Evolutionary conservation across 2,888 invertebrate species (phyloP), one percentile per base, ranked within the genome.

Genomic region (Acrocera orbiculus): DNA sequence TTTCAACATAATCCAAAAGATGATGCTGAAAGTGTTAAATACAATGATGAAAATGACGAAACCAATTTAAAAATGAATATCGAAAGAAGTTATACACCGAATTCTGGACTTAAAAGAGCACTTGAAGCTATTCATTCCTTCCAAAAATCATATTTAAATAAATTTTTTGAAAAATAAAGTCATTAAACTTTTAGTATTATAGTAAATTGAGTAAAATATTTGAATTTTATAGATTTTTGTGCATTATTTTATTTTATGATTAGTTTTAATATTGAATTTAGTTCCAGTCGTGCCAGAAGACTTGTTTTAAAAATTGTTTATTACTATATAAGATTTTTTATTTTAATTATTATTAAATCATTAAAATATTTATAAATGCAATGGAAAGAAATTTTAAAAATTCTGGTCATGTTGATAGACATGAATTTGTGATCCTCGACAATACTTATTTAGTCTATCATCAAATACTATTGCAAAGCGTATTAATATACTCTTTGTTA

Each of bases 1-100:
- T 14, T 14, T 25, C 10, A 43, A 17, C 37, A 45, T 20, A 52
- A 56, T 48, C 56, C 56, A 23, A 56, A 56, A 40, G 44, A 49
- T 19, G 55, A 56, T 44, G 54, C 46, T 4, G 56, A 56, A 41
- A 56, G 56, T 36, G 43, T 56, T 4, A 56, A 56, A 38, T 32
- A 50, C 13, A 44, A 54, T 13, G 35, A 40, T 3, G 32, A 19
- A 6, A 22, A 30, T 13, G 54, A 54, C 10, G 23, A 23, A 14
- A 32, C n/a, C 6, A 29, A 47, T 38, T 28, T 38, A 43, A 26
- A 25, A 26, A 15, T 15, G 10, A 15, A 26, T n/a, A n/a, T n/a
- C n/a, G 8, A 4, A 23, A 23, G 23, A 7, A 19, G 19, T 23
- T 5, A 23, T 23, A n/a, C 11, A n/a, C 11, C 5, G n/a, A 11